phyloP scores from a whole-genome alignment of 1,140 invertebrate species.

The Parasteatoda tepidariorum region DNA sequence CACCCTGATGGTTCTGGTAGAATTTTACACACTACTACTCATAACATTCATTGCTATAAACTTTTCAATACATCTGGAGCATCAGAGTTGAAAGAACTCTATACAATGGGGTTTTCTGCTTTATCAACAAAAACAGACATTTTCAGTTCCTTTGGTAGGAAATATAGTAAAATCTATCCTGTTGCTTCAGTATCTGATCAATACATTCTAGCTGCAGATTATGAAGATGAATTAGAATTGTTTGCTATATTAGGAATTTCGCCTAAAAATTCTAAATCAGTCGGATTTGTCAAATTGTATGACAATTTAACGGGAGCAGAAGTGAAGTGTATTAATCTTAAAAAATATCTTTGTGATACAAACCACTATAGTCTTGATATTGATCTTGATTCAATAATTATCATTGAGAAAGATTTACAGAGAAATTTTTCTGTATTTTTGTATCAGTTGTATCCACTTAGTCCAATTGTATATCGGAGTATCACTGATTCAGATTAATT shows the following conservation, averaged over 20 bases:
- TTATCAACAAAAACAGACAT: background rate
- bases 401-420: slow-evolving; percentile 18
- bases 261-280: background rate
- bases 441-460: background rate
- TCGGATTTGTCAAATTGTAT: slow-evolving; percentile 15
- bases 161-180: background rate
- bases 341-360: background rate
- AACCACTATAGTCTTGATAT: slow-evolving; percentile 11
- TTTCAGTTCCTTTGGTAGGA: slow-evolving; percentile 20
- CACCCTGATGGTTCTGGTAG: slow-evolving; percentile 24
- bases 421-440: background rate
- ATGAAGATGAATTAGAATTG: slow-evolving; percentile 27
- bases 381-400: slow-evolving; percentile 12
- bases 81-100: background rate
- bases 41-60: background rate
- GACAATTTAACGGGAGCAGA: slow-evolving; percentile 13
- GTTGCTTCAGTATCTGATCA: background rate
- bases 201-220: slow-evolving; percentile 1
- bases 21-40: background rate
- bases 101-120: background rate
- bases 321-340: background rate
- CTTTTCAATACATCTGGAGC: background rate
- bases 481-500: no score
- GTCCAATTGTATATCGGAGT: no score
- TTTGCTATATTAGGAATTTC: slow-evolving; percentile 8